Conservation (phyloP, 1,140 invertebrate genomes). For the Lanistes nyassanus region DNA sequence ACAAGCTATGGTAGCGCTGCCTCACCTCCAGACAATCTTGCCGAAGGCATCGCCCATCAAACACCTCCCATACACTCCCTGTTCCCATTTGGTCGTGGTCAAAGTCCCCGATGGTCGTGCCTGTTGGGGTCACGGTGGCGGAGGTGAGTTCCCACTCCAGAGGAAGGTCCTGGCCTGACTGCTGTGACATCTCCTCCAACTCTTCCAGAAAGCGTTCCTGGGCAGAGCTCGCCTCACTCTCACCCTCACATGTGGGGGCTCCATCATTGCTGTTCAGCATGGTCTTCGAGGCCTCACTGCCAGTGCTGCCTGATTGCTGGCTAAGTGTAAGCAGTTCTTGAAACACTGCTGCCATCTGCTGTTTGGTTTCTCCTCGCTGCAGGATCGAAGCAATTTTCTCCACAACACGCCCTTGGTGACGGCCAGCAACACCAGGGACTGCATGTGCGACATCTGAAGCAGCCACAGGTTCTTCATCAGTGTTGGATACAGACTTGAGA, state of each 20-base stretch:
- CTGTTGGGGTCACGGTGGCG: conserved; percentile 12
- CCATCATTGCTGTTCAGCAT: conserved; percentile 5
- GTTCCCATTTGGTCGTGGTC: conserved; percentile 14
- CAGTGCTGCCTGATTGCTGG: not conserved
- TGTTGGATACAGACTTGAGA: not conserved
- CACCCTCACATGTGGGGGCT: not conserved
- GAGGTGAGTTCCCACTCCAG: conserved; percentile 40
- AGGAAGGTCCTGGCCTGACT: conserved; percentile 36
- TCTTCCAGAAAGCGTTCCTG: conserved; percentile 35
- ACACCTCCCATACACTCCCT: conserved; percentile 36
- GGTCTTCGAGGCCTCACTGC: not conserved
- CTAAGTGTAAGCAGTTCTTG: not conserved
- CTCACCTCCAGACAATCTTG: conserved; percentile 42
- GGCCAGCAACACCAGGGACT: too few species aligned
- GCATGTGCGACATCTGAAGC: too few species aligned
- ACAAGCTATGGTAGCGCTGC: conserved; percentile 30
- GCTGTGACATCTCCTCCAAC: conserved; percentile 37
- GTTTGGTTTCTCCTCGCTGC: too few species aligned
- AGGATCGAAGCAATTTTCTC: too few species aligned
- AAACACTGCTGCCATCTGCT: not conserved
- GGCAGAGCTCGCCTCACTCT: conserved; percentile 24
- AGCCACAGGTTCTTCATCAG: not conserved
- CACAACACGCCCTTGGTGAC: too few species aligned
- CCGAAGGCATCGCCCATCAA: conserved; percentile 35
- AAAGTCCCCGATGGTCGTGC: not conserved